Base-by-base conservation (phyloP, 2,888 invertebrate species). In the Eremobia ochroleuca region DNA sequence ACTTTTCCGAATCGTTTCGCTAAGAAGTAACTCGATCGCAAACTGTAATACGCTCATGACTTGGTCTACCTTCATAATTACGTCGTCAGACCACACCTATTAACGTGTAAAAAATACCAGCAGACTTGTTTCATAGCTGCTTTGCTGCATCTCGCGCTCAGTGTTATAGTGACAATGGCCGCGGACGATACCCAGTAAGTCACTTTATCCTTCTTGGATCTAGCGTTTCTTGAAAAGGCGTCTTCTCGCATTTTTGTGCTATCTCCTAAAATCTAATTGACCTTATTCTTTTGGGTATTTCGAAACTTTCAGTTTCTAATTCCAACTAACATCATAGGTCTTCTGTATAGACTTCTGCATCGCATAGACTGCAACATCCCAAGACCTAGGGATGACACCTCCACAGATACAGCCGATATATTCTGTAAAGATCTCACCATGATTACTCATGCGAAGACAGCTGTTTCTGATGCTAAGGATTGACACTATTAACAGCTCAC, bases 141-240 rank as follows among this genome's bases (percentile, higher is more conserved):
- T 49, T 52, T 75, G 40, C 37, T 68, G 70, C 58, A 62, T 61
- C 59, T 62, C 49, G 55, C 58, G 70, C 61, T 72, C 84, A 88
- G 88, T 88, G 52, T 55, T 61, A 25, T 55, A 68, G 76, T 73
- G 88, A 83, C 89, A 82, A 89, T 89, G 89, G 90, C 82, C 37
- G 69, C 66, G 78, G 75, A 79, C 81, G 86, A 84, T 79, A 83
- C 85, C 67, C 82, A 77, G 90, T 89, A 83, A 89, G 88, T 89
- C 68, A 72, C 31, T 65, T 70, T 59, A 59, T 73, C 49, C 67
- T 74, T n/a, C 18, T 75, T 46, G 0, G 28, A 59, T 49, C 37
- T 43, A 37, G 6, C 9, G 6, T 46, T 58, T 80, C n/a, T 61
- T 64, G 4, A 21, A 34, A 76, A 76, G 9, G 4, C 9, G 37